Base-by-base conservation (phyloP, 2,113 vertebrate species). In the Xenopus laevis region DNA sequence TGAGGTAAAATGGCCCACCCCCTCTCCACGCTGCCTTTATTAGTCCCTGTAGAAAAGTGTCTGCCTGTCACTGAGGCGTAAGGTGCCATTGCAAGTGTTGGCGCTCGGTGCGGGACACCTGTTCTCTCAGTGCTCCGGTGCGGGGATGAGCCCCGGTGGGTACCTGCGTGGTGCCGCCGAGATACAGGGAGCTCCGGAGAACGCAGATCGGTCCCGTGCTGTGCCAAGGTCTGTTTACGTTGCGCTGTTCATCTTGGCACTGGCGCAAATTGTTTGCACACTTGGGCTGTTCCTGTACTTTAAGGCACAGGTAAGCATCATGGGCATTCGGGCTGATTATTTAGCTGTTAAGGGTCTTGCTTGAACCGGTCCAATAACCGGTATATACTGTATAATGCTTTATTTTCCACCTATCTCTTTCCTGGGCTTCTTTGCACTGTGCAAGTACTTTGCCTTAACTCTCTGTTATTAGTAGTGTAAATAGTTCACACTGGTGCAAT, bases 181-280 rank as follows among this genome's bases (percentile, higher is more conserved):
- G 75, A 84, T 84, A 82, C 83, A 82, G 78, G 23, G 77, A 57
- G 81, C 75, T 77, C 71, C 79, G 67, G 78, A 79, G 79, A 80
- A 79, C 2, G 33, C 33, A 40, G 2, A 40, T 9, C 79, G 71
- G 55, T 62, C 71, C 6, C 82, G 15, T 16, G 72, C 55, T 0
- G 78, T 62, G 45, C 59, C 82, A 63, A 89, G 94, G 44, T 86
- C 91, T 20, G 79, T 94, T 4, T 89, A 95, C 71, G 88, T 89
- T 74, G 94, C 93, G 21, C 92, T 98, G 0, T 85, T 91, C 67
- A 87, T 96, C 4, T 91, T 98, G 88, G 96, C 93, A 71, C 82
- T 97, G 84, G 94, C 95, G 20, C 96, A 98, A 87, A 91, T 97
- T 67, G 91, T 94, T n/a, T 98, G 95, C 84, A 96, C 95, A 78